phyloP scores from a whole-genome alignment of 2,888 invertebrate genomes.

The Diplolepis rosae region DNA sequence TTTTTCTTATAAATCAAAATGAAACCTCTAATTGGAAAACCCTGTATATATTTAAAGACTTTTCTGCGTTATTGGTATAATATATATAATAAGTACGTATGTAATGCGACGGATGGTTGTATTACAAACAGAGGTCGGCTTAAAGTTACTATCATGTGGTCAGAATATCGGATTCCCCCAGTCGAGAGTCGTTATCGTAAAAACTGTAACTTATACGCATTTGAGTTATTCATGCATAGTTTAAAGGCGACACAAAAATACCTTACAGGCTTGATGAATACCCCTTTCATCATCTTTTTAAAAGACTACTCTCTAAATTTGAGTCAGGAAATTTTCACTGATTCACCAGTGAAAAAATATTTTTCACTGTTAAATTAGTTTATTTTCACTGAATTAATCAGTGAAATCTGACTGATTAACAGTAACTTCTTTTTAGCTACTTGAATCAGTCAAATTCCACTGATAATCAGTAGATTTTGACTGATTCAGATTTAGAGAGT shows the following conservation, averaged over 20 bases:
- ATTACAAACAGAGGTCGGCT: background rate
- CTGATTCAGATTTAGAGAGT: no score
- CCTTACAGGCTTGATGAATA: background rate
- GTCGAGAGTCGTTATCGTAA: slow-evolving; percentile 19
- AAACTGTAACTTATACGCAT: slow-evolving; percentile 9
- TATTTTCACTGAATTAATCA: no score
- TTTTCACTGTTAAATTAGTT: no score
- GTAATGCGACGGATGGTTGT: background rate
- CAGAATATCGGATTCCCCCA: slow-evolving; percentile 13
- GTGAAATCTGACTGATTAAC: no score
- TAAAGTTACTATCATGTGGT: slow-evolving; percentile 11
- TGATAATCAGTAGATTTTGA: no score
- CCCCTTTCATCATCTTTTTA: background rate
- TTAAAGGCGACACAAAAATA: background rate
- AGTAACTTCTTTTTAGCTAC: no score
- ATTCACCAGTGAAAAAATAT: background rate
- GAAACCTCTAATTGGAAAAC: no score
- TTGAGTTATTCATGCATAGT: slow-evolving; percentile 16
- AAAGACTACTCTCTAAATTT: no score
- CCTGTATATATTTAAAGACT: no score
- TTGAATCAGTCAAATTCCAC: no score
- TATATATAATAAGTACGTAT: background rate
- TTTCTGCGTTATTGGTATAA: no score
- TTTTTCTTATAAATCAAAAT: no score
- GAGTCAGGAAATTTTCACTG: background rate